Evolutionary conservation across 2,888 invertebrate species (phyloP), one percentile per base, ranked within the genome.

Genomic region (Limenitis arthemis): DNA sequence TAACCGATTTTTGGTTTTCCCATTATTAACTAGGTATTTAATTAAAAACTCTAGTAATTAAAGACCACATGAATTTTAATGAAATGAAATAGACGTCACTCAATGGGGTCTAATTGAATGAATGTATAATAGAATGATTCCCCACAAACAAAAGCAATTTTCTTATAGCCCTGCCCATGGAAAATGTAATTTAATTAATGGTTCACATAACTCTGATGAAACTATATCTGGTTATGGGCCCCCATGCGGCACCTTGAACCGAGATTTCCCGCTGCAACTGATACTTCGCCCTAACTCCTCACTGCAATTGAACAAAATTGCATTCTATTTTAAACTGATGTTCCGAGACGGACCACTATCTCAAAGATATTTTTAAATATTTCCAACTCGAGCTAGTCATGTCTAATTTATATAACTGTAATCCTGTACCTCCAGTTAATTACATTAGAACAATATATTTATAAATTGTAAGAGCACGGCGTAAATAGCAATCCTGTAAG

Each of bases 81-180:
- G 74, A 77, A 74, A 77, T 70, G 74, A 79, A 80, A 77, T 77
- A 77, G 76, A 73, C 65, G 70, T 72, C 70, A 73, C 70, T 78
- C 73, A 71, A 75, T 77, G 68, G 72, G 63, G 67, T 69, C 66
- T 77, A 80, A 49, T 43, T 38, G 11, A 20, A 39, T 76, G 74
- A 76, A 76, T 75, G 69, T 77, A 72, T 77, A 78, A 77, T 79
- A 74, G 71, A 78, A 77, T 74, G 75, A 72, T 72, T 73, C 72
- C 76, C 78, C 73, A 79, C 77, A 77, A 79, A 81, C 80, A 80
- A 79, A 79, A 78, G 73, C 72, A 77, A 79, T 79, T 77, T 79
- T 80, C 77, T 78, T 73, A 75, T 64, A 66, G 74, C 73, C 73
- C 67, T 62, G 68, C 72, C 75, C 70, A 68, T 63, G 62, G 68